A percentile compares a stretch with the other conserved stretches of the same genome.
Evolutionary conservation across 2,113 vertebrate species (phyloP).

Genomic region (Tylochromis polylepis): DNA sequence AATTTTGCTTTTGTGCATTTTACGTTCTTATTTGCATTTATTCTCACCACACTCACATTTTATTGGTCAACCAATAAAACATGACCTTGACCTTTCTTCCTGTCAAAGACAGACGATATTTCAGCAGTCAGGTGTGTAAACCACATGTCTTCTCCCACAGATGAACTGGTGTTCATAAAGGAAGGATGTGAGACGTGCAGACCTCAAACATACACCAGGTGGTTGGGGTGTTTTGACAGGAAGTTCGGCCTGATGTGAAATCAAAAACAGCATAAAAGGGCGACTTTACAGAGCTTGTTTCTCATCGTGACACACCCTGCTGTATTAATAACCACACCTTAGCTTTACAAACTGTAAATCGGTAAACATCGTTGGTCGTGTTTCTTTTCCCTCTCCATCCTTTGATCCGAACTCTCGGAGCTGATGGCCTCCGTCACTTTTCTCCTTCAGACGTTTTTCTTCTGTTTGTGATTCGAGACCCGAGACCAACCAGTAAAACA

Average conservation of each 20-base stretch:
- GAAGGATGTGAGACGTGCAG: not conserved
- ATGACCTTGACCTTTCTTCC: no score
- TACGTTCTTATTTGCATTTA: not conserved
- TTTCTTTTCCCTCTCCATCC: not conserved
- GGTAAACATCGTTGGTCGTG: not conserved
- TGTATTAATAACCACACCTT: not conserved
- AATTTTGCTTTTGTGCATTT: not conserved
- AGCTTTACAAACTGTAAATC: not conserved
- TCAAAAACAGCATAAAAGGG: not conserved
- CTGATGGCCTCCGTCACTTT: not conserved
- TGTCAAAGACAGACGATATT: no score
- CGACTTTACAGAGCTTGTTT: not conserved
- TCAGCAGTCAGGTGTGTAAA: not conserved
- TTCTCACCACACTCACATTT: not conserved
- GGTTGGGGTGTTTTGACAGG: not conserved
- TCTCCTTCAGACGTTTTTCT: not conserved
- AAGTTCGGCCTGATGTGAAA: not conserved
- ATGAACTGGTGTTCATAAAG: not conserved
- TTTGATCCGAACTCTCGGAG: not conserved
- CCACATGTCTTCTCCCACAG: not conserved
- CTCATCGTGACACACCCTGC: not conserved
- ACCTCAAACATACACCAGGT: not conserved
- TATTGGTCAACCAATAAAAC: not conserved
- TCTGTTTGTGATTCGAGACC: not conserved
- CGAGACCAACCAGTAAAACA: not conserved